Evolutionary conservation across 2,888 invertebrate genomes (phyloP), one percentile per base, ranked within the genome.

Genomic region (Laspeyria flexula): DNA sequence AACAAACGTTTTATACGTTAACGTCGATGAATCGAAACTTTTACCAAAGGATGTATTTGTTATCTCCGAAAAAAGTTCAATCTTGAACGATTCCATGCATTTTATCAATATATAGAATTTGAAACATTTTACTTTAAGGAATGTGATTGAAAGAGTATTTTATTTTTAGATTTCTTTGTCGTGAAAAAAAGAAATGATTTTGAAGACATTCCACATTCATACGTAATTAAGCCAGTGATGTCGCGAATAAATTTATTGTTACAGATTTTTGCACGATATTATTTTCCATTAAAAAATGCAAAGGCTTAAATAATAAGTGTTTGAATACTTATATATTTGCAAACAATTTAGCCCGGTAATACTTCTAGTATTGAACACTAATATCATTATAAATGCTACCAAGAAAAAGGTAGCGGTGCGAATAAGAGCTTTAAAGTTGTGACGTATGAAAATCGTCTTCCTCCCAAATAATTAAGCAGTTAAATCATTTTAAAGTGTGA

Each of bases 381-480:
- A 25, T 25, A 4, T 25, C 9, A 7, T 25, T 25, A 25, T 6
- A 7, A 6, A 7, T 25, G 25, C 25, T 25, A 25, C 9, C 37
- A 48, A 39, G 41, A 44, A 30, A 15, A 25, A 31, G 29, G 37
- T 33, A 37, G 31, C 35, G 12, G 18, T 49, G 49, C 45, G 37
- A 18, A 42, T 42, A 49, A 55, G 34, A 55, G 41, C 44, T 63
- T 55, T 55, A 53, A 37, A 11, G 31, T 62, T 43, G 29, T 48
- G 37, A 45, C 51, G 41, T 43, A 38, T 58, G 60, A 73, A 77
- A 73, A 65, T 73, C 55, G 82, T 86, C 85, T 83, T 87, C 85
- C 85, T 79, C 66, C 62, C 53, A 71, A 73, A 74, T 66, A 56
- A 62, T 63, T 70, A 50, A 60, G 54, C 55, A 56, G 55, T 71